phyloP scores from a whole-genome alignment of 2,113 vertebrate species.

The Ondatra zibethicus region DNA sequence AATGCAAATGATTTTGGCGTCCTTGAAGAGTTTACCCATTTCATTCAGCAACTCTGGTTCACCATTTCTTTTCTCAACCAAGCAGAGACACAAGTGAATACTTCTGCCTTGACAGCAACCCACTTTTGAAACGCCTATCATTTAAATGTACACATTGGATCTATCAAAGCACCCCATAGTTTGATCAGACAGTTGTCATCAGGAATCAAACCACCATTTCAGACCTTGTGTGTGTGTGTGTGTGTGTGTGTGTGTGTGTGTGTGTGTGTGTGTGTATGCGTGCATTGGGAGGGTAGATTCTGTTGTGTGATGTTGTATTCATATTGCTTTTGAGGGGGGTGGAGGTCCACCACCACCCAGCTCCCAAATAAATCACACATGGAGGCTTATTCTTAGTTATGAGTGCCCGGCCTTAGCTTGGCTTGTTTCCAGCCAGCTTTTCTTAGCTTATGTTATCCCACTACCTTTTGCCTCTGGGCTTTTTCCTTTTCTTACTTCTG shows the following conservation, averaged over 20 bases:
- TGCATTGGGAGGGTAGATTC: neutral
- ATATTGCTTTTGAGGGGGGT: no score
- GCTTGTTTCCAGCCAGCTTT: no score
- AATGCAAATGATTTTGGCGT: neutral
- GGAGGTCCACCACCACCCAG: no score
- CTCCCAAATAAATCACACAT: no score
- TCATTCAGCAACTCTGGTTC: slow-evolving; percentile 32
- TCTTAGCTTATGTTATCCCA: no score
- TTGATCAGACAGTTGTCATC: neutral
- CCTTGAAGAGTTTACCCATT: neutral
- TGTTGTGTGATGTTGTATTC: neutral
- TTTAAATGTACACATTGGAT: slow-evolving; percentile 31
- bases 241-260: no score
- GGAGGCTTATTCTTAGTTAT: no score
- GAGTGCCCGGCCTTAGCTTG: no score
- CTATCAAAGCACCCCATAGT: slow-evolving; percentile 37
- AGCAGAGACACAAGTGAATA: slow-evolving; percentile 25
- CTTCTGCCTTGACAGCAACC: slow-evolving; percentile 14
- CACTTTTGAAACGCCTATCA: neutral
- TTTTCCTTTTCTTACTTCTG: no score
- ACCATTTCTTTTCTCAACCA: neutral
- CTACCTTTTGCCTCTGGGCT: no score
- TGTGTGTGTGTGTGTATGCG: neutral
- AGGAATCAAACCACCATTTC: slow-evolving; percentile 34
- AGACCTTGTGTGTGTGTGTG: neutral